Conservation (phyloP, 2,113 vertebrate species). For the Eptatretus burgeri region DNA sequence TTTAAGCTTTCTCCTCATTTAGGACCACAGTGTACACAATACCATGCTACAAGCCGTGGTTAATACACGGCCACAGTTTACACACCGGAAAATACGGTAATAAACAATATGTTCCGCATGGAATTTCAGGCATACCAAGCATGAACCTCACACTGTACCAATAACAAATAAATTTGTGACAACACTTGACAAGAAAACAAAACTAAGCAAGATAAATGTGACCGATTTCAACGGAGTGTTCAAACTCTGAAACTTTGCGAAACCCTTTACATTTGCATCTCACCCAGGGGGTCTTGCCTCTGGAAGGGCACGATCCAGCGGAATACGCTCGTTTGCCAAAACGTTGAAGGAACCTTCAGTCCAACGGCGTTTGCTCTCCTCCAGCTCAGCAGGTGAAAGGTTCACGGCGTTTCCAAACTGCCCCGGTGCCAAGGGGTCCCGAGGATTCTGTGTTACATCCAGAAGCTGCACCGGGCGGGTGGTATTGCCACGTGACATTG, state of each 20-base stretch:
- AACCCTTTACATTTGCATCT: slow-evolving; percentile 15
- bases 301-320: slow-evolving; percentile 43
- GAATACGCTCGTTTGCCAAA: slow-evolving; percentile 68
- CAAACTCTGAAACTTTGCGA: no score
- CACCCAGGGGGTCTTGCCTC: slow-evolving; percentile 63
- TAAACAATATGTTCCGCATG: no score
- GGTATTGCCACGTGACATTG: neutral
- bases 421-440: slow-evolving; percentile 32
- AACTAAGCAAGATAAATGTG: no score
- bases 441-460: slow-evolving; percentile 31
- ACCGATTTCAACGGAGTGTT: neutral
- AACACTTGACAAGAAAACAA: neutral
- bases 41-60: no score
- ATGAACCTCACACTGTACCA: no score
- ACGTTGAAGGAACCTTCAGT: slow-evolving; percentile 80
- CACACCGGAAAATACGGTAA: no score
- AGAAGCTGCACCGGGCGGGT: slow-evolving; percentile 14
- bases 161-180: no score
- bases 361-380: slow-evolving; percentile 39
- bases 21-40: no score
- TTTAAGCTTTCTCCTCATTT: no score
- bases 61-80: no score
- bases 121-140: no score
- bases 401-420: slow-evolving; percentile 41
- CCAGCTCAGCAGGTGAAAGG: slow-evolving; percentile 23